Evolutionary conservation across 1,140 invertebrate species (phyloP).

Genomic region (Drosophila rufa): DNA sequence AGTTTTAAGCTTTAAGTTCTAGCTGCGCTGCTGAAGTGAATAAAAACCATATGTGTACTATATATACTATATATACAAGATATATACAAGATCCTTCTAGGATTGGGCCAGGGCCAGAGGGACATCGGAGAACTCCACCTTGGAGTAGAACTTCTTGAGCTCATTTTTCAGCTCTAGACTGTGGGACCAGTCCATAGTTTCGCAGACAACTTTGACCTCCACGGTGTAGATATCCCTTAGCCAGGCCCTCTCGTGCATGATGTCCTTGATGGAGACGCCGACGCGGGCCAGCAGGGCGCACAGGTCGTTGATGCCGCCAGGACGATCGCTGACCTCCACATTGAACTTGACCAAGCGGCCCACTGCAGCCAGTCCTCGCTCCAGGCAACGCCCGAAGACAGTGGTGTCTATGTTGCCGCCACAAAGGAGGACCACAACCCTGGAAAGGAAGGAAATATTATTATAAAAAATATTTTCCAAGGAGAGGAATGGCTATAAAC

Average conservation of each 20-base stretch:
- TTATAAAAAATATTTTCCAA: not conserved
- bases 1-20: constrained; percentile 57
- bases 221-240: constrained; percentile 95
- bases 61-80: constrained; percentile 9
- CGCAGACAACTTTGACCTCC: constrained; percentile 92
- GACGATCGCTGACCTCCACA: constrained; percentile 94
- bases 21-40: constrained; percentile 54
- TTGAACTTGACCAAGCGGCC: constrained; percentile 94
- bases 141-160: constrained; percentile 87
- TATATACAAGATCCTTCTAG: not conserved
- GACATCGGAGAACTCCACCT: constrained; percentile 84
- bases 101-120: constrained; percentile 81
- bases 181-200: constrained; percentile 93
- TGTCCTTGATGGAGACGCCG: constrained; percentile 97
- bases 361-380: constrained; percentile 95
- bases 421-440: constrained; percentile 92
- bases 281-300: constrained; percentile 90
- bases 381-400: constrained; percentile 94
- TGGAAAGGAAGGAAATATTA: constrained; percentile 11
- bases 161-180: constrained; percentile 88
- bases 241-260: constrained; percentile 97
- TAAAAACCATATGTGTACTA: constrained; percentile 54
- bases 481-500: not conserved
- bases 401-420: constrained; percentile 98
- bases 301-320: constrained; percentile 94